A percentile compares a stretch with the other conserved stretches of the same genome.
phyloP scores from a whole-genome alignment of 2,113 vertebrate species.

The Clupea harengus region DNA sequence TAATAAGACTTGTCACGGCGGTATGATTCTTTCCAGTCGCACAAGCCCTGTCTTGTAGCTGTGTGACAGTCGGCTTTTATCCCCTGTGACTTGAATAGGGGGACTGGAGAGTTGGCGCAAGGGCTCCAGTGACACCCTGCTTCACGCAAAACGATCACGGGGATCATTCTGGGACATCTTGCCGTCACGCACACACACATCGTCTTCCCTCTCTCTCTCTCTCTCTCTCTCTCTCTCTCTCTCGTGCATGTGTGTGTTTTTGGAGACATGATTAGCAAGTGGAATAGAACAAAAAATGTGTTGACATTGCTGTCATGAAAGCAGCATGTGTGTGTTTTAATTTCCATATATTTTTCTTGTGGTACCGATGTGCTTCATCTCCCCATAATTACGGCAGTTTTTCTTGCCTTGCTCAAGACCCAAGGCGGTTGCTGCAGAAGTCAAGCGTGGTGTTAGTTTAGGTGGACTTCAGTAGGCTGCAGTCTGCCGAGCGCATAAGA shows the following conservation, averaged over 20 bases:
- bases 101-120: not conserved
- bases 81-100: not conserved
- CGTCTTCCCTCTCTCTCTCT: not conserved
- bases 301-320: not conserved
- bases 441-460: too few species aligned
- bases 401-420: too few species aligned
- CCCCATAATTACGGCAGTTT: too few species aligned
- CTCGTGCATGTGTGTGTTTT: not conserved
- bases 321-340: not conserved
- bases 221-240: not conserved
- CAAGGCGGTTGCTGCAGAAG: too few species aligned
- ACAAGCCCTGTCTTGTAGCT: constrained; percentile 6
- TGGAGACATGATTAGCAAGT: not conserved
- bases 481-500: too few species aligned
- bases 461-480: too few species aligned
- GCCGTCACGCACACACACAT: not conserved
- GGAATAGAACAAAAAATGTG: not conserved
- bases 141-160: not conserved
- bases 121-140: not conserved
- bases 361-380: too few species aligned
- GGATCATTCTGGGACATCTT: not conserved
- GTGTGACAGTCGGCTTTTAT: not conserved
- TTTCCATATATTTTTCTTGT: not conserved
- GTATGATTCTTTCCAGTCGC: not conserved
- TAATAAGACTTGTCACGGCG: not conserved